Evolutionary conservation across 2,797 vertebrate species (phyloP).

Genomic region (Acomys russatus): DNA sequence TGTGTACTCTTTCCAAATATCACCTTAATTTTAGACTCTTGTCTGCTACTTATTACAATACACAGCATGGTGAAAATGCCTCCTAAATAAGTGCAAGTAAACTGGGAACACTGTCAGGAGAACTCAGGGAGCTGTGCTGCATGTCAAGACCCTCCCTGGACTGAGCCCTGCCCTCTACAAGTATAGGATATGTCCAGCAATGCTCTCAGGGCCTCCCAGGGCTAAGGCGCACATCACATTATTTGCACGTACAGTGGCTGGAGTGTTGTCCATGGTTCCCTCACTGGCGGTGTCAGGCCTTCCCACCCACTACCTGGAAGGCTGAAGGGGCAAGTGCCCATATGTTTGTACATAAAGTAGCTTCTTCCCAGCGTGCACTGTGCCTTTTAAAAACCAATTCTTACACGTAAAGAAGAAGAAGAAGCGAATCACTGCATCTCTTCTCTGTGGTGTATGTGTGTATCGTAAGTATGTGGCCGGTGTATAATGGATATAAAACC

Average conservation of each 20-base stretch:
- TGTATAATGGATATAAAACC: neutral
- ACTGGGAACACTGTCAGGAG: neutral
- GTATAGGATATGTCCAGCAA: neutral
- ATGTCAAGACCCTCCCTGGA: too few species aligned
- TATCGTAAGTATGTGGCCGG: neutral
- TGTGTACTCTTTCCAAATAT: neutral
- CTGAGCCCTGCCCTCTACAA: neutral
- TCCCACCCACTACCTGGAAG: neutral
- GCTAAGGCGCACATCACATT: neutral
- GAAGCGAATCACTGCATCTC: neutral
- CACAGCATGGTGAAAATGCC: neutral
- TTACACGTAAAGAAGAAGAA: neutral
- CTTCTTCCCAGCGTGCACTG: neutral
- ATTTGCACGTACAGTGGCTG: neutral
- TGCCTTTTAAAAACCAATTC: neutral
- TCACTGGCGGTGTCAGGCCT: neutral
- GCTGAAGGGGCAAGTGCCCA: neutral
- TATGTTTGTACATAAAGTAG: conserved; percentile 12
- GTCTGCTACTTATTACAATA: neutral
- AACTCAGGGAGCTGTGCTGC: neutral
- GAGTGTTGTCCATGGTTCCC: neutral
- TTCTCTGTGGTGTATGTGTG: neutral
- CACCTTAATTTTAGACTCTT: neutral
- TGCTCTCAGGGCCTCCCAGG: neutral
- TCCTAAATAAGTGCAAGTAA: neutral